phyloP scores from a whole-genome alignment of 2,113 vertebrate species.

The Corythaeola cristata region DNA sequence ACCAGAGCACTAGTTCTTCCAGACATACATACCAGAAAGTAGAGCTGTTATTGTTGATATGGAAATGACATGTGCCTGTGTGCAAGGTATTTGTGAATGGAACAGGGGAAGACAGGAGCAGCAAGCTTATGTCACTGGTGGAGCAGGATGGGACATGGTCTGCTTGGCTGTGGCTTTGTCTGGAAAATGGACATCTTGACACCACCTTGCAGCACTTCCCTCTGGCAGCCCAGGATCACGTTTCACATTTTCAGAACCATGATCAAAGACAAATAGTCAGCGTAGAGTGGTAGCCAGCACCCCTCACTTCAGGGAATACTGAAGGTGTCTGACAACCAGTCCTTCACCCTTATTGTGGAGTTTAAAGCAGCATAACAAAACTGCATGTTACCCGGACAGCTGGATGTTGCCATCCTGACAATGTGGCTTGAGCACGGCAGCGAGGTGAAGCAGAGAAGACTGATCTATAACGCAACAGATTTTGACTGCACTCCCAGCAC shows the following conservation, averaged over 20 bases:
- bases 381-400: neutral
- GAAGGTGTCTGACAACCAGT: neutral
- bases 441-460: neutral
- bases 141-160: neutral
- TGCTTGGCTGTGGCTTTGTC: neutral
- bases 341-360: neutral
- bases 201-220: neutral
- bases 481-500: neutral
- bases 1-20: neutral
- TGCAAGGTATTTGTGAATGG: neutral
- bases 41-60: neutral
- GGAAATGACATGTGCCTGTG: neutral
- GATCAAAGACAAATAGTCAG: neutral
- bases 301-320: neutral
- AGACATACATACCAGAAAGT: neutral
- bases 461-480: neutral
- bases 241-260: neutral
- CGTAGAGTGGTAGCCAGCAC: neutral
- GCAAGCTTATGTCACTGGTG: neutral
- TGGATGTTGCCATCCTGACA: neutral
- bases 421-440: neutral
- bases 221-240: neutral
- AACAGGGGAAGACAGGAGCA: neutral
- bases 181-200: neutral
- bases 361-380: neutral